These are phyloP conservation scores for Acrocephalus scirpaceus DNA, from an alignment of 2,797 vertebrate genomes.

Conservation along the genomic window DNA sequence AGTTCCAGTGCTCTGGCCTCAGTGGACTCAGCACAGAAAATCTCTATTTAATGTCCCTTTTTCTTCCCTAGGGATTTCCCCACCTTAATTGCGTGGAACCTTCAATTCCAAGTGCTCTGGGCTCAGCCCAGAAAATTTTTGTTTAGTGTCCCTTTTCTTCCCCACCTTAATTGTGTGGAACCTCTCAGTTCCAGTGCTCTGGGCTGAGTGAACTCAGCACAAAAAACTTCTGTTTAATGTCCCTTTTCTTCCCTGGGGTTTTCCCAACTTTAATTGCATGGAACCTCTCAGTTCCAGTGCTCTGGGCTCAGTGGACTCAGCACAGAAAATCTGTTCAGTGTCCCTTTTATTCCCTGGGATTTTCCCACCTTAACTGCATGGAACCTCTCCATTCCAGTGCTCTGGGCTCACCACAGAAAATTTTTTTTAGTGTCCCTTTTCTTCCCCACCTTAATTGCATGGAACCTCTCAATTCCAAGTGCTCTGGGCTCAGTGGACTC, in stretches of 20 bases:
- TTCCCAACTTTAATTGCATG: too few relatives aligned
- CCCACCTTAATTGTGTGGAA: too few relatives aligned
- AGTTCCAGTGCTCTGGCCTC: too few relatives aligned
- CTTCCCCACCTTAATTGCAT: background rate
- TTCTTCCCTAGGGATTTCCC: too few relatives aligned
- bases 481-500: background rate
- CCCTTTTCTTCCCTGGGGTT: too few relatives aligned
- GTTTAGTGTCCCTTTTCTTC: too few relatives aligned
- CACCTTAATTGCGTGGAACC: background rate
- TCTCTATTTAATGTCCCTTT: background rate
- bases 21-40: background rate
- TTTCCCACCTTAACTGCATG: background rate
- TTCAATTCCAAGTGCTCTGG: background rate
- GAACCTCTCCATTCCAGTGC: too few relatives aligned
- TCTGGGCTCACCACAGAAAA: too few relatives aligned
- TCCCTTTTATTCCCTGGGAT: background rate
- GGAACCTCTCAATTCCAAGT: background rate
- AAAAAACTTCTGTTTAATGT: too few relatives aligned
- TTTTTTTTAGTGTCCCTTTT: background rate
- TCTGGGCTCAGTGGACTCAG: background rate
- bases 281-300: too few relatives aligned
- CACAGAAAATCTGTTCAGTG: background rate
- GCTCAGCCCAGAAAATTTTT: background rate
- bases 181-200: too few relatives aligned
- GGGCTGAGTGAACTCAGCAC: too few relatives aligned